These are phyloP conservation scores for Temnopleurus reevesii DNA, from an alignment of 53 echinoderm and acorn worm genomes.

Conservation along the genomic window DNA sequence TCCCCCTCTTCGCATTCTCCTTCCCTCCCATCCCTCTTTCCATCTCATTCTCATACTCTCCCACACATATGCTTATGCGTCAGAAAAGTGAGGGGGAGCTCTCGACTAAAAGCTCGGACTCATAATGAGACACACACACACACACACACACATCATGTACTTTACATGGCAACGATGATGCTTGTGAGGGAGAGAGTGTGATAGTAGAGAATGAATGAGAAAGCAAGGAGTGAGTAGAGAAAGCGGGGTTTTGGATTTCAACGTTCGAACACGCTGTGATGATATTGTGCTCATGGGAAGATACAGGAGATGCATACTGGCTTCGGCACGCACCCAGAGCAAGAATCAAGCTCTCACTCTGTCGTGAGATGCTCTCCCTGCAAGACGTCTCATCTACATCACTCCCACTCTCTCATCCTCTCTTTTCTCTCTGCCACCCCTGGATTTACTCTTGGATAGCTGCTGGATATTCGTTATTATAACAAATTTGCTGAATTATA, in stretches of 20 bases:
- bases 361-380: slow-evolving; percentile 18
- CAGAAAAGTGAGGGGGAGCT: neutral
- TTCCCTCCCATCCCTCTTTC: slow-evolving; percentile 3
- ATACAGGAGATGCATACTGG: neutral
- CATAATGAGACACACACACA: neutral
- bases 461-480: slow-evolving; percentile 46
- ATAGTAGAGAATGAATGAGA: neutral
- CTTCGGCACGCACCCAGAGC: neutral
- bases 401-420: neutral
- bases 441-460: slow-evolving; percentile 4
- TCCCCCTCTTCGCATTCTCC: neutral
- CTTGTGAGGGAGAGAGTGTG: neutral
- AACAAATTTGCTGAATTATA: neutral
- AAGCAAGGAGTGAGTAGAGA: slow-evolving; percentile 15
- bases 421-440: neutral
- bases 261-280: slow-evolving; percentile 13
- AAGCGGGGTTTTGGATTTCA: slow-evolving; percentile 22
- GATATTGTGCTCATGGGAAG: slow-evolving; percentile 46
- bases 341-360: neutral
- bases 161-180: neutral
- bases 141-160: neutral
- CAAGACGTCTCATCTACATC: slow-evolving; percentile 1
- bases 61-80: neutral
- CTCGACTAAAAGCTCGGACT: neutral
- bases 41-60: neutral